Percentiles rank a stretch among this genome's conserved stretches.
Conservation (phyloP, 2,113 vertebrate genomes). For the Syngnathus scovelli region DNA sequence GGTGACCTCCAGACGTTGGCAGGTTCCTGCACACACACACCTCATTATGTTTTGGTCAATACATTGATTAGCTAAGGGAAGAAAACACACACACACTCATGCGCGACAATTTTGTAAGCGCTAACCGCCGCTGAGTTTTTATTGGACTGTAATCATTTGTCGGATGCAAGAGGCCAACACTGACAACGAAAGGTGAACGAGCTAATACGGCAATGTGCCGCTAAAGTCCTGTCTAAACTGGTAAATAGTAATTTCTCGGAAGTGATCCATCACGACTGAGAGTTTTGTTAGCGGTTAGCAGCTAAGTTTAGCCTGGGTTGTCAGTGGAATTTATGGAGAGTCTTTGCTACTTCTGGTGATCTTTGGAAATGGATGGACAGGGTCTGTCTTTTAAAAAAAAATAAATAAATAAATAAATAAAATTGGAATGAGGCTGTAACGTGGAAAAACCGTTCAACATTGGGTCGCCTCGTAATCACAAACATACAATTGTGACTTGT, state of each 20-base stretch:
- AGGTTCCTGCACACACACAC: constrained; percentile 10
- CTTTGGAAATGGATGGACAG: constrained; percentile 14
- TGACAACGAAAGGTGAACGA: background rate
- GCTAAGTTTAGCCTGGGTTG: background rate
- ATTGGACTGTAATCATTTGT: background rate
- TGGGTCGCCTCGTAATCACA: too few species aligned
- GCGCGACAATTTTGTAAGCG: constrained; percentile 15
- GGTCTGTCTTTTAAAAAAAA: too few species aligned
- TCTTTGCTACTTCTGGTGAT: constrained; percentile 14
- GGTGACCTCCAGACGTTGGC: constrained; percentile 41
- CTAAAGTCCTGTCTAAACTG: too few species aligned
- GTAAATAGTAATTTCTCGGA: too few species aligned
- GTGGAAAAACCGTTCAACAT: background rate
- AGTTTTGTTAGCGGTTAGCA: background rate
- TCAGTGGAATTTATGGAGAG: too few species aligned
- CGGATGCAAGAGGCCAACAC: background rate
- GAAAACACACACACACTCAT: constrained; percentile 23
- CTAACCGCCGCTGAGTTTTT: constrained; percentile 19
- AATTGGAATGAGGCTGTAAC: too few species aligned
- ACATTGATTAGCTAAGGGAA: constrained; percentile 42
- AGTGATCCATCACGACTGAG: too few species aligned
- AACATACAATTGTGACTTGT: too few species aligned
- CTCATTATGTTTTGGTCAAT: constrained; percentile 46
- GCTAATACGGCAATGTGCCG: too few species aligned
- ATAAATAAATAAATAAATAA: too few species aligned